Evolutionary conservation across 2,888 invertebrate genomes (phyloP).

Genomic region (Drosophila atripex): DNA sequence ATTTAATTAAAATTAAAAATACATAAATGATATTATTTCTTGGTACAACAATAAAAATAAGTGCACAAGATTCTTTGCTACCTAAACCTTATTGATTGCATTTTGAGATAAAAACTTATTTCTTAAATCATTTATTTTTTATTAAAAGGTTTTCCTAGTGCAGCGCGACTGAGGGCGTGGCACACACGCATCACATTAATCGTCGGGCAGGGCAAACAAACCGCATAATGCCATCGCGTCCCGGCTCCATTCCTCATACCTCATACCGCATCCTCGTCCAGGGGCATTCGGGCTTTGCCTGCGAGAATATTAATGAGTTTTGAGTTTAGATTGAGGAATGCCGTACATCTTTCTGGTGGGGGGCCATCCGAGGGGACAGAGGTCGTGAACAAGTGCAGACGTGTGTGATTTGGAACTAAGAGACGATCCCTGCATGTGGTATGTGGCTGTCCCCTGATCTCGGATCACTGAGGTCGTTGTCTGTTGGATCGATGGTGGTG

Average conservation of each 20-base stretch:
- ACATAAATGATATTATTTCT: no score
- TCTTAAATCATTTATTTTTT: no score
- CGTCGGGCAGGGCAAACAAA: conserved; percentile 54
- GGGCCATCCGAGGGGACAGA: conserved; percentile 19
- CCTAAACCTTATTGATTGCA: no score
- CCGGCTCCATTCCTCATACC: conserved; percentile 32
- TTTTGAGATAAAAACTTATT: no score
- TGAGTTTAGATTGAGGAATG: conserved; percentile 66
- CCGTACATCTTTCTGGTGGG: conserved; percentile 21
- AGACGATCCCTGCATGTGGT: conserved; percentile 33
- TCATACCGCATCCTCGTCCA: conserved; percentile 29
- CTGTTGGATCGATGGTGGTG: conserved; percentile 30
- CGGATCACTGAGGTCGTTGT: conserved; percentile 47
- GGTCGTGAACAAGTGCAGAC: conserved; percentile 28
- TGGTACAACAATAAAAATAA: no score
- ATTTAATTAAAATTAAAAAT: no score
- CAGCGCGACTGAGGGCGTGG: conserved; percentile 56
- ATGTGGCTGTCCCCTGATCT: conserved; percentile 17
- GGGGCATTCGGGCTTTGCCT: conserved; percentile 32
- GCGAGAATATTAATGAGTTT: conserved; percentile 75
- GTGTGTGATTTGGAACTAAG: conserved; percentile 20
- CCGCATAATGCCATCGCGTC: conserved; percentile 53
- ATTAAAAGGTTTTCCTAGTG: conserved; percentile 11
- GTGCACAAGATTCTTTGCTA: no score
- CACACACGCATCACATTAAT: conserved; percentile 67